Conservation (phyloP, 2,888 invertebrate genomes). For the Malthinus flaveolus region DNA sequence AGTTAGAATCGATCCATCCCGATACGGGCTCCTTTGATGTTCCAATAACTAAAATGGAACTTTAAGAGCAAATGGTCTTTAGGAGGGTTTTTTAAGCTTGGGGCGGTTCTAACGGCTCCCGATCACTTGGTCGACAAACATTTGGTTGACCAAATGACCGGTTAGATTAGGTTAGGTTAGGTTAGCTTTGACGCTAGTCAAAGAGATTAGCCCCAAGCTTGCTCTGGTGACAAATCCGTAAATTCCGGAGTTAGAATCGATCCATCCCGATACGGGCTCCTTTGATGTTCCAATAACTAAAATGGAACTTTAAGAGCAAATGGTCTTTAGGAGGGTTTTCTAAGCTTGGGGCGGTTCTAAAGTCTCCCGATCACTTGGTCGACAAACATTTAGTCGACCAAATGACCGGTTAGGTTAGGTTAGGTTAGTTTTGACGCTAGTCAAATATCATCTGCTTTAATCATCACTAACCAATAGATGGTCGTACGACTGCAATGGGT, state of each 20-base stretch:
- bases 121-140: too few relatives aligned
- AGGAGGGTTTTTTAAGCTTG: background rate
- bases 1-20: slow-evolving; percentile 91
- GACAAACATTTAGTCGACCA: too few relatives aligned
- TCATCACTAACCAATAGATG: slow-evolving; percentile 59
- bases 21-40: slow-evolving; percentile 73
- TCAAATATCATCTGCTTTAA: too few relatives aligned
- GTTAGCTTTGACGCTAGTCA: too few relatives aligned
- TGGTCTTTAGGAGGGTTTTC: too few relatives aligned
- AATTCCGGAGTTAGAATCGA: slow-evolving; percentile 89
- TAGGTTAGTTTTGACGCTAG: too few relatives aligned
- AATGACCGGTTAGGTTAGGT: too few relatives aligned
- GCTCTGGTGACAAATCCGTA: slow-evolving; percentile 74
- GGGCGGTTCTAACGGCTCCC: background rate
- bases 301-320: slow-evolving; percentile 46
- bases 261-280: slow-evolving; percentile 82
- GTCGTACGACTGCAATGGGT: slow-evolving; percentile 68
- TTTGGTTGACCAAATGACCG: too few relatives aligned
- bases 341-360: background rate
- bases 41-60: slow-evolving; percentile 58
- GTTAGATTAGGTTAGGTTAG: too few relatives aligned
- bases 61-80: too few relatives aligned
- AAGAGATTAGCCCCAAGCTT: slow-evolving; percentile 76
- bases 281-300: slow-evolving; percentile 67
- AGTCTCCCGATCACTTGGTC: too few relatives aligned